Evolutionary conservation across 2,797 vertebrate species (phyloP).

Genomic region (Eleutherodactylus coqui): DNA sequence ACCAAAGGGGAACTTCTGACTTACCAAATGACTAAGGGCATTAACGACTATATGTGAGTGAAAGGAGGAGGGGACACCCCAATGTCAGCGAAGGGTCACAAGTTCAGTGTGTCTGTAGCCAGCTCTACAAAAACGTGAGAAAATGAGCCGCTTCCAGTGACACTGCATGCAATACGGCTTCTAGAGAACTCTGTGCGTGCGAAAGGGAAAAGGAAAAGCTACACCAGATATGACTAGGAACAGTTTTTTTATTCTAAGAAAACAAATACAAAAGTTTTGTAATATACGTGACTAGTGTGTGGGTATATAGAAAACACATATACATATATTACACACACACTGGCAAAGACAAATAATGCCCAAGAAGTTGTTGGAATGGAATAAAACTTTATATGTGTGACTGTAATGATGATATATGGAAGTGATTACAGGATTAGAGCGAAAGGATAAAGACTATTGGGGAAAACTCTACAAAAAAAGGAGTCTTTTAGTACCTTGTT

Average conservation of each 20-base stretch:
- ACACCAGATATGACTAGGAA: not conserved
- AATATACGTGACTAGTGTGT: too few species aligned
- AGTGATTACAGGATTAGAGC: too few species aligned
- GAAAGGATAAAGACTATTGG: too few species aligned
- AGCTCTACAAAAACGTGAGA: conserved; percentile 57
- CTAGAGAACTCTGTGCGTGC: not conserved
- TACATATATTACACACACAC: too few species aligned
- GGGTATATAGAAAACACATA: too few species aligned
- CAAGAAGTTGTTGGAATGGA: too few species aligned
- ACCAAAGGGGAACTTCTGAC: conserved; percentile 74
- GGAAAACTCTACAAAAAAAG: too few species aligned
- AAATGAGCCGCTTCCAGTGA: conserved; percentile 21
- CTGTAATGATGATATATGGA: too few species aligned
- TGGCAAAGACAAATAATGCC: too few species aligned
- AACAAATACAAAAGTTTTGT: not conserved
- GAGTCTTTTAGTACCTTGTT: too few species aligned
- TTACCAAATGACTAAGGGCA: conserved; percentile 72
- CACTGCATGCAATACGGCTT: not conserved
- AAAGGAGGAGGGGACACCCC: conserved; percentile 55
- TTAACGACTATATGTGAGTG: conserved; percentile 44
- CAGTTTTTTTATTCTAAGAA: not conserved
- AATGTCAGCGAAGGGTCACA: conserved; percentile 53
- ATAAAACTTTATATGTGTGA: too few species aligned
- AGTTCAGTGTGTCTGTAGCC: conserved; percentile 57
- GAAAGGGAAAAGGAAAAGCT: not conserved